These are phyloP conservation scores for Phrynosoma blainvillii DNA, from an alignment of 2,113 vertebrate genomes.

Conservation along the genomic window DNA sequence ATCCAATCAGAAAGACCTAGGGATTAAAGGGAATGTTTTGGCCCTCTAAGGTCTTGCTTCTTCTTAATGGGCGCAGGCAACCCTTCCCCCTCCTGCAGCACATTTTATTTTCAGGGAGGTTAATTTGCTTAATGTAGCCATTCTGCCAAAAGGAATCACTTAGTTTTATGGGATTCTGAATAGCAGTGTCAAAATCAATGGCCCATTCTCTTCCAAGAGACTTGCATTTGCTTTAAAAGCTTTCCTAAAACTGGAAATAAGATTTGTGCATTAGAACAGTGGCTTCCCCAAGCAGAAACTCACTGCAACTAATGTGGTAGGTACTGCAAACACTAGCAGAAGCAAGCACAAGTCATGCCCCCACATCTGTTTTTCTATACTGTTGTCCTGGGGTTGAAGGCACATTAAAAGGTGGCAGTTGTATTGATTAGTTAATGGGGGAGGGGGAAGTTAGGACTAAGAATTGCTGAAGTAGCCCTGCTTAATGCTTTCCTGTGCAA, in stretches of 20 bases:
- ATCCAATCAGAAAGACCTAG: background rate
- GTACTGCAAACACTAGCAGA: conserved; percentile 7
- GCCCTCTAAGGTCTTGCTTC: background rate
- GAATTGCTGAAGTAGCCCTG: conserved; percentile 75
- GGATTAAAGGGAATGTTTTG: background rate
- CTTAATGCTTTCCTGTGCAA: conserved; percentile 68
- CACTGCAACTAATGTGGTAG: conserved; percentile 62
- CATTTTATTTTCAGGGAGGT: conserved; percentile 26
- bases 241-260: conserved; percentile 61
- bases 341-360: conserved; percentile 23
- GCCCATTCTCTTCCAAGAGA: conserved; percentile 50
- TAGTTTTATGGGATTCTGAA: conserved; percentile 63
- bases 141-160: conserved; percentile 61
- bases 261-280: conserved; percentile 4
- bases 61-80: conserved; percentile 23
- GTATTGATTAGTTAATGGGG: conserved; percentile 82
- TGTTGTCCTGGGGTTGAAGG: conserved; percentile 71
- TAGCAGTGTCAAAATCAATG: conserved; percentile 66
- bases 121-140: conserved; percentile 54
- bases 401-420: conserved; percentile 77
- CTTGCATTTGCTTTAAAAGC: conserved; percentile 66
- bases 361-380: conserved; percentile 68
- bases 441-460: conserved; percentile 61
- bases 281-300: conserved; percentile 60
- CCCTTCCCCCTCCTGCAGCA: background rate